A percentile compares a stretch with the other conserved stretches of the same genome.
Evolutionary conservation across 1,140 invertebrate genomes (phyloP).

Genomic region (Drosophila asahinai): DNA sequence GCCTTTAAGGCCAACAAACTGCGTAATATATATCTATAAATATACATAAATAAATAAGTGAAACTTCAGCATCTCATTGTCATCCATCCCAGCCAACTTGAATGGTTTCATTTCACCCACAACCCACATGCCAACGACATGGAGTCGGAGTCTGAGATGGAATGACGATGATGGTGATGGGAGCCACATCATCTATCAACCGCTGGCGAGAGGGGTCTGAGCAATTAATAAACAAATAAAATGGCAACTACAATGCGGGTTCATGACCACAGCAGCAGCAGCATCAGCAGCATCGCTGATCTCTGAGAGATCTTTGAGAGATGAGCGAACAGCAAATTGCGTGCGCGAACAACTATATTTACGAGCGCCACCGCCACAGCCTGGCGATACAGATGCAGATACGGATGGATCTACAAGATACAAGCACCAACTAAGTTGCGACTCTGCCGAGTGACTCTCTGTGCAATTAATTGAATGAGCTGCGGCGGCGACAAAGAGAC

Average conservation of each 20-base stretch:
- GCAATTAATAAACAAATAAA: constrained; percentile 79
- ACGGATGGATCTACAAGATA: constrained; percentile 8
- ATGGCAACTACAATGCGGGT: constrained; percentile 78
- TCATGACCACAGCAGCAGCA: constrained; percentile 67
- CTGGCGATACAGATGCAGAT: constrained; percentile 36
- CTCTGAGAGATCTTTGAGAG: background rate
- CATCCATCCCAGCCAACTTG: constrained; percentile 48
- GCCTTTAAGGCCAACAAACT: background rate
- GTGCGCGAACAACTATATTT: constrained; percentile 68
- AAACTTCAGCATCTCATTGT: constrained; percentile 75
- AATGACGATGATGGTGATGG: constrained; percentile 11
- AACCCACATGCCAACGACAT: constrained; percentile 57
- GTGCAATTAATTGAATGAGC: constrained; percentile 49
- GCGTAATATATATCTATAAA: background rate
- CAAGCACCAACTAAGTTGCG: constrained; percentile 36
- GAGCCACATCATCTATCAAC: constrained; percentile 68
- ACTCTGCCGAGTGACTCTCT: constrained; percentile 5
- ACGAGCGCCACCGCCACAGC: constrained; percentile 33
- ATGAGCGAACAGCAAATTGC: constrained; percentile 48
- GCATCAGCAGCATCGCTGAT: constrained; percentile 7
- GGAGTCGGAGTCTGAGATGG: background rate
- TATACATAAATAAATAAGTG: constrained; percentile 41
- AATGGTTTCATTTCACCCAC: constrained; percentile 78
- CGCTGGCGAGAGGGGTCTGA: constrained; percentile 43
- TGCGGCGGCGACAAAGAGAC: constrained; percentile 26